Evolutionary conservation across 2,113 vertebrate species (phyloP).

Genomic region (Etheostoma cragini): DNA sequence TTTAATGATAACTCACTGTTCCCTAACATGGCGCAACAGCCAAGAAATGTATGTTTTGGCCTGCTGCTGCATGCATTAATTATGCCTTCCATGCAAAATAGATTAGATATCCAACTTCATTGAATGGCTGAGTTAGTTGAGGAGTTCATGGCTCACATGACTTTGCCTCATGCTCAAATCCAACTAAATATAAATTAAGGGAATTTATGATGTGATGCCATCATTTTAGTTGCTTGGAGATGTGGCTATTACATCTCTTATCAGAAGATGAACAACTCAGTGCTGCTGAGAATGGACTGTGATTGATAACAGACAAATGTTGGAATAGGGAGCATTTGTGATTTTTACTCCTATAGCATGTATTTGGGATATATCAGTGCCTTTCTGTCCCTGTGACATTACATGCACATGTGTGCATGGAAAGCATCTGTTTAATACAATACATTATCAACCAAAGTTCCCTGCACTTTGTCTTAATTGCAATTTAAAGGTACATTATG

Average conservation of each 20-base stretch:
- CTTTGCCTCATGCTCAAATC: conserved; percentile 26
- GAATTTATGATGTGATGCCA: conserved; percentile 31
- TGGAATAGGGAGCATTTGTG: conserved; percentile 22
- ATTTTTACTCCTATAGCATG: neutral
- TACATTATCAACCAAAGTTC: neutral
- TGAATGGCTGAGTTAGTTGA: conserved; percentile 46
- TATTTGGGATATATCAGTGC: neutral
- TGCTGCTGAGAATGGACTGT: conserved; percentile 15
- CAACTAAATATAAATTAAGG: conserved; percentile 20
- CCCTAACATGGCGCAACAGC: conserved; percentile 46
- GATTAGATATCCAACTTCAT: conserved; percentile 70
- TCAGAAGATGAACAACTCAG: conserved; percentile 2
- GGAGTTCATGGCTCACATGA: conserved; percentile 54
- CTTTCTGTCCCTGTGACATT: neutral
- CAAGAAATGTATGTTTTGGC: conserved; percentile 63
- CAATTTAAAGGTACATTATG: neutral
- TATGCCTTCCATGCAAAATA: conserved; percentile 77
- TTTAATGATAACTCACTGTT: conserved; percentile 54
- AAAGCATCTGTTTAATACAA: neutral
- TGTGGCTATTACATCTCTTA: conserved; percentile 36
- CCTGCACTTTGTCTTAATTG: conserved; percentile 7
- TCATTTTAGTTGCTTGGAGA: conserved; percentile 29
- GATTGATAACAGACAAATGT: conserved; percentile 33
- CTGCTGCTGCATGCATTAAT: conserved; percentile 74
- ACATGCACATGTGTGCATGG: neutral